Evolutionary conservation across 2,888 invertebrate genomes (phyloP), one percentile per base, ranked within the genome.

Genomic region (Machimus atricapillus): DNA sequence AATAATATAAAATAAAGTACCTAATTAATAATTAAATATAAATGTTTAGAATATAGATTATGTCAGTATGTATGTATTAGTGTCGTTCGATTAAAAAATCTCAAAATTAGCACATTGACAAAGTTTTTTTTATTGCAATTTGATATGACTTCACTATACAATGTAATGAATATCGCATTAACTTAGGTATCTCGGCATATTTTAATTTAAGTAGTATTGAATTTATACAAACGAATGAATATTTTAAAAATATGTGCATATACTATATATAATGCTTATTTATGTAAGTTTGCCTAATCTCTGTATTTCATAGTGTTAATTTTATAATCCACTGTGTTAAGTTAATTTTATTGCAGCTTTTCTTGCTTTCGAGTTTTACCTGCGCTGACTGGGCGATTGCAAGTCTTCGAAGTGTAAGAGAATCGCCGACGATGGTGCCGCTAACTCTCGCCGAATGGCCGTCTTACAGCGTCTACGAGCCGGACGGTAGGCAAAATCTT

Each of bases 391-490:
- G 34, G 37, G 9, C 27, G 8, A 3, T 19, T 5, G n/a, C 19
- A 16, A 83, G 23, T 14, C 58, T 58, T 37, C 27, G 82, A 85
- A 46, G n/a, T 23, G 40, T 74, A 7, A 40, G 85, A 14, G 74
- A 85, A 23, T 14, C 43, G 19, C 83, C 83, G 3, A 66, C 87
- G 8, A 56, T 34, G 23, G 87, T 37, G 37, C 82, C 88, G 87
- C 89, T 91, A 52, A 91, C 91, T 74, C 88, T 91, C 88, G 91
- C 90, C 5, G 93, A 93, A 79, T 93, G 91, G 91, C 91, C 90
- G 31, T 90, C 91, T 85, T 93, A 93, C 89, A 91, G 92, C 89
- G 90, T 91, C 27, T 90, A 89, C 85, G 92, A 93, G 86, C 92
- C 92, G 2, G 90, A 91, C 79, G 90, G 90, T 90, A 90, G 78